Evolutionary conservation across 2,113 vertebrate genomes (phyloP), one percentile per base, ranked within the genome.

Genomic region (Octodon degus): DNA sequence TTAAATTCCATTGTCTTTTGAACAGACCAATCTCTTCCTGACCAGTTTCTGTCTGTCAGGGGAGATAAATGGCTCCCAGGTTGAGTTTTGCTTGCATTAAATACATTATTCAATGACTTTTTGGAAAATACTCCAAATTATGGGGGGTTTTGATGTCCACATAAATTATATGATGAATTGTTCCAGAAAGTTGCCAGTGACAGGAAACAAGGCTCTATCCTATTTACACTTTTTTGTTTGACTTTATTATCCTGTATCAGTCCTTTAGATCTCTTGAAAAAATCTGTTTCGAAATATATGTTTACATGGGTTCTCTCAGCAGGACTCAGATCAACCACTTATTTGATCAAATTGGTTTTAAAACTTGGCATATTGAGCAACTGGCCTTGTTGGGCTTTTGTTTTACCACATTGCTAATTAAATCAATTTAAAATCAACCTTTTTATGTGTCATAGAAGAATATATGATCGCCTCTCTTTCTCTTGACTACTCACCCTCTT

Each of bases 111-210:
- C 43, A 43, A 40, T 92, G 68, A 84, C 47, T 12, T 89, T 88
- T 94, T 37, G 53, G 70, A 76, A 97, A 95, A 89, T 77, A 91
- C 84, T 92, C 94, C 70, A 32, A 55, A 60, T 60, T 34, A 70
- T 50, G 22, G 40, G 68, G n/a, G 22, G 63, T 89, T 92, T 68
- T n/a, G 60, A 68, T 70, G 53, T 80, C 90, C 79, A 89, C 84
- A 68, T 74, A 91, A n/a, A 86, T 83, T 86, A 88, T 81, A 76
- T 84, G 83, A 53, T 63, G 80, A 87, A 84, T 72, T 65, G 11
- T 68, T 47, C 79, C 27, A 77, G 20, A 40, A 17, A 76, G 63
- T 40, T 76, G 62, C 32, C 55, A 53, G 79, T 7, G 63, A 83
- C 16, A 22, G 53, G 65, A 80, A 80, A 70, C 58, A 62, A 84